Conservation (phyloP, 2,797 vertebrate genomes). For the Microctenopoma steveboyesi region DNA sequence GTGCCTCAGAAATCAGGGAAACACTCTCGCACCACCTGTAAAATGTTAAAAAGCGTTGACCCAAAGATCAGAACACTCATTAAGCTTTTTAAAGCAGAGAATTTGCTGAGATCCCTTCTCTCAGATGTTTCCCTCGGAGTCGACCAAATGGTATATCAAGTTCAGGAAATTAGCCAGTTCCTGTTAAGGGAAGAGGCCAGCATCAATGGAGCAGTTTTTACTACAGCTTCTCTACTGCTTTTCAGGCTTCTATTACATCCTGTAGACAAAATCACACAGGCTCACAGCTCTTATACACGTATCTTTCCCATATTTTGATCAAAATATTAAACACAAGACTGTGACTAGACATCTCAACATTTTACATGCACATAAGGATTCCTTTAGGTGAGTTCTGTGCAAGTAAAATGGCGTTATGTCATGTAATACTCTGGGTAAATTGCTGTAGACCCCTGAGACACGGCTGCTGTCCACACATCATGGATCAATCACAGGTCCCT, state of each 20-base stretch:
- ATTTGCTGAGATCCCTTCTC: constrained; percentile 65
- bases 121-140: constrained; percentile 75
- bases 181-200: constrained; percentile 78
- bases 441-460: constrained; percentile 65
- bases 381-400: constrained; percentile 56
- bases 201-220: constrained; percentile 54
- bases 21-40: constrained; percentile 68
- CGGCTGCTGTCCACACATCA: constrained; percentile 70
- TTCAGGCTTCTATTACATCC: constrained; percentile 44
- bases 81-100: constrained; percentile 70
- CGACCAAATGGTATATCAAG: constrained; percentile 79
- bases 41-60: constrained; percentile 76
- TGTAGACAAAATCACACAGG: constrained; percentile 33
- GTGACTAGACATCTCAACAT: constrained; percentile 23
- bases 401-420: constrained; percentile 77
- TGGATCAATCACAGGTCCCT: constrained; percentile 75
- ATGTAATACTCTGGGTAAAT: constrained; percentile 80
- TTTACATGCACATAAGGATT: constrained; percentile 48
- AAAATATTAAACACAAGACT: constrained; percentile 21
- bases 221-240: constrained; percentile 16
- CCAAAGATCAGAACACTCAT: constrained; percentile 74
- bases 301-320: constrained; percentile 20
- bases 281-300: constrained; percentile 10
- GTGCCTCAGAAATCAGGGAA: constrained; percentile 44
- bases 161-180: constrained; percentile 86